Conservation (phyloP, 1,140 invertebrate genomes). For the Phymorhynchus buccinoides region DNA sequence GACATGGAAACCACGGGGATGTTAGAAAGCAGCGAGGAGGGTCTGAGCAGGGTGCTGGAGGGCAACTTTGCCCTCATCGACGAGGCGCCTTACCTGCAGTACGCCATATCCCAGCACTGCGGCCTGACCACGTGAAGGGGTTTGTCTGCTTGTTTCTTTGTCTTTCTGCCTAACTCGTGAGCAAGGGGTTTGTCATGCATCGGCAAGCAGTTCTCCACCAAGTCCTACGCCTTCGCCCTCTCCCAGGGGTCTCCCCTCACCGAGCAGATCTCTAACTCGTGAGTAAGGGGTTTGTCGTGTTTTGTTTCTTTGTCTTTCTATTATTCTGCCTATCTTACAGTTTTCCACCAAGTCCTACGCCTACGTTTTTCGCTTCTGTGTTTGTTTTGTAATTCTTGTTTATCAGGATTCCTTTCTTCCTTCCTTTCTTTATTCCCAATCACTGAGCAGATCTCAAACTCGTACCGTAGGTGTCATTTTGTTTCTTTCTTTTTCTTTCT, state of each 20-base stretch:
- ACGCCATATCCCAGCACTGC: conserved; percentile 58
- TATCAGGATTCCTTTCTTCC: too few relatives aligned
- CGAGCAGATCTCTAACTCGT: conserved; percentile 49
- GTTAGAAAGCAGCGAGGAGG: conserved; percentile 49
- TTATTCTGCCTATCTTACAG: too few relatives aligned
- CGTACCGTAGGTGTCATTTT: too few relatives aligned
- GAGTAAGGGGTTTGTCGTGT: conserved; percentile 28
- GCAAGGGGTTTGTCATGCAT: too few relatives aligned
- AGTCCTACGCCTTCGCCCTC: conserved; percentile 59
- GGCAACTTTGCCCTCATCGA: conserved; percentile 64
- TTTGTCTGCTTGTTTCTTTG: too few relatives aligned
- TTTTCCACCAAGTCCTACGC: too few relatives aligned
- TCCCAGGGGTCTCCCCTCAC: conserved; percentile 53
- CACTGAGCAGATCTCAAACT: too few relatives aligned
- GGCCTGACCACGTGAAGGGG: conserved; percentile 56
- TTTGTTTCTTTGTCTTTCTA: background rate
- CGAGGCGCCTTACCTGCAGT: conserved; percentile 62
- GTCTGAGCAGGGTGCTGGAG: conserved; percentile 51
- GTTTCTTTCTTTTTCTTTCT: too few relatives aligned
- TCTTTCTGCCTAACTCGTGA: too few relatives aligned
- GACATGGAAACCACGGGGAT: conserved; percentile 46
- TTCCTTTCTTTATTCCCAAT: too few relatives aligned
- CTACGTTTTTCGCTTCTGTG: background rate
- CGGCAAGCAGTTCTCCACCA: conserved; percentile 58
- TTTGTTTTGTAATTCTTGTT: background rate